These are phyloP conservation scores for Siniperca knerii DNA, from an alignment of 2,113 vertebrate species.

Conservation along the genomic window DNA sequence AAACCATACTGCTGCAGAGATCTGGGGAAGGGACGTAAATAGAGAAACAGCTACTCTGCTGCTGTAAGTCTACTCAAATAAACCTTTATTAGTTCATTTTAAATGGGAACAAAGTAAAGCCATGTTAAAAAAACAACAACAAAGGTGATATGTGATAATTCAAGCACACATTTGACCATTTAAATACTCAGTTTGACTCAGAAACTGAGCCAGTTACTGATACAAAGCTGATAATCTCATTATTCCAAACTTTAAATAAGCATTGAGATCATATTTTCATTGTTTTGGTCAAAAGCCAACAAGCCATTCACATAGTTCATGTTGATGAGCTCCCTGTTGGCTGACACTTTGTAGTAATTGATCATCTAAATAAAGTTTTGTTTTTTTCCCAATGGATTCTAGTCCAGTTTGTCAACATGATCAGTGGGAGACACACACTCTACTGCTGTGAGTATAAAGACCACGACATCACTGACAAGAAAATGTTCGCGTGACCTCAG, in stretches of 20 bases:
- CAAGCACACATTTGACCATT: background rate
- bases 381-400: background rate
- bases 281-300: constrained; percentile 10
- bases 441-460: background rate
- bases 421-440: accelerated
- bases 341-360: background rate
- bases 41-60: constrained; percentile 5
- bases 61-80: background rate
- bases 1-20: constrained; percentile 21
- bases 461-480: background rate
- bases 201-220: no score
- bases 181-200: no score
- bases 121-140: background rate
- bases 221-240: background rate
- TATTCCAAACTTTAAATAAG: constrained; percentile 6
- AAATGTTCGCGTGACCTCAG: background rate
- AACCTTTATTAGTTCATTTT: background rate
- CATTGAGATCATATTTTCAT: background rate
- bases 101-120: background rate
- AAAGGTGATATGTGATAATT: no score
- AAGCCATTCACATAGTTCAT: background rate
- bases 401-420: background rate
- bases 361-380: constrained; percentile 33
- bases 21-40: background rate
- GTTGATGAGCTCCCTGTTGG: constrained; percentile 35